These are phyloP conservation scores for Acrocephalus kingi DNA, from an alignment of 2,113 vertebrate genomes.

Conservation along the genomic window DNA sequence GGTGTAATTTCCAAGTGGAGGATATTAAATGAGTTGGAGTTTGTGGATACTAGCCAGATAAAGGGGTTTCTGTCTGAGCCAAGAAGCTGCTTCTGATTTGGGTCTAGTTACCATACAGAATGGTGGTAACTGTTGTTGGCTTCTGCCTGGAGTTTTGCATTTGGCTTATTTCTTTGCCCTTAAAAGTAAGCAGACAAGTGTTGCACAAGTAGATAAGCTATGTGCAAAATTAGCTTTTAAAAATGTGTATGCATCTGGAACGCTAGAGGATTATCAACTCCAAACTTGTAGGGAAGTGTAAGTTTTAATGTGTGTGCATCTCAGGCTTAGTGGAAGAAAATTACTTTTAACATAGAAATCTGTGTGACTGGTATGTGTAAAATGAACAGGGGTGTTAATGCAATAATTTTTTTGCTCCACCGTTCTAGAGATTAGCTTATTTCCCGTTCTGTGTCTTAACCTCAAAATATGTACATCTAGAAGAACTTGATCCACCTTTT, in stretches of 20 bases:
- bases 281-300: not conserved
- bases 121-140: not conserved
- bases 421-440: not conserved
- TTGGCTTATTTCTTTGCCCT: not conserved
- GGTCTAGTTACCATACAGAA: not conserved
- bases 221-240: not conserved
- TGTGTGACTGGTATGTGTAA: not conserved
- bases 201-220: not conserved
- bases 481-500: not conserved
- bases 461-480: not conserved
- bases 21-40: conserved; percentile 31
- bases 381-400: not conserved
- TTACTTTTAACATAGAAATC: not conserved
- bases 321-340: not conserved
- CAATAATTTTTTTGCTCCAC: not conserved
- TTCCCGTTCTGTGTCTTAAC: not conserved
- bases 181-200: not conserved
- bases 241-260: not conserved
- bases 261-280: not conserved
- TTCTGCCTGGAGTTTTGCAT: conserved; percentile 1
- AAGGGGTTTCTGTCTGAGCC: conserved; percentile 3
- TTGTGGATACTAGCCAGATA: conserved; percentile 18
- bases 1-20: not conserved
- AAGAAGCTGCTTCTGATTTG: conserved; percentile 38
- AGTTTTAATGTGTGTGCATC: not conserved